Conservation (phyloP, 1,140 invertebrate species). For the Drosophila insularis region DNA sequence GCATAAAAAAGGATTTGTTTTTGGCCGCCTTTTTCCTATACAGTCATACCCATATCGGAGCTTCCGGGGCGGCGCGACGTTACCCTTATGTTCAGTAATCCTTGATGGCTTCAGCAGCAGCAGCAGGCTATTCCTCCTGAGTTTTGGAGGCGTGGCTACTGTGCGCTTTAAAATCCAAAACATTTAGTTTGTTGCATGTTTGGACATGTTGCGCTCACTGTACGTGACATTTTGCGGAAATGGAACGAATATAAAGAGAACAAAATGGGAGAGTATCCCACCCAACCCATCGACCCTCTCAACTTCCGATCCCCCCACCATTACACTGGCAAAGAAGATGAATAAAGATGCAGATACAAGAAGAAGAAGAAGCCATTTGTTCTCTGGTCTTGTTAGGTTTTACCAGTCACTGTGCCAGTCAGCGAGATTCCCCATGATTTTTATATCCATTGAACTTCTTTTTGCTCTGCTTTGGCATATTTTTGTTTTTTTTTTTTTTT, state of each 20-base stretch:
- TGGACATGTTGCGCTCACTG: constrained; percentile 61
- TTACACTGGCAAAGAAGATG: constrained; percentile 2
- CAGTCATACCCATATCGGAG: neutral
- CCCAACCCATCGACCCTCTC: no score
- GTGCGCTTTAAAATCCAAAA: constrained; percentile 60
- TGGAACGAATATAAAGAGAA: constrained; percentile 21
- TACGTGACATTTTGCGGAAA: constrained; percentile 73
- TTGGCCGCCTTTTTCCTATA: constrained; percentile 1
- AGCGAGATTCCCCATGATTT: constrained; percentile 35
- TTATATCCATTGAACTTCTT: constrained; percentile 36
- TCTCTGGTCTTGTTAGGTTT: constrained; percentile 26
- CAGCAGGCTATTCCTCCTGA: neutral
- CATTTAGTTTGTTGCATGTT: constrained; percentile 75
- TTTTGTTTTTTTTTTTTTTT: neutral
- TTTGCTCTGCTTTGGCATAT: neutral
- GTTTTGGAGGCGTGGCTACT: neutral
- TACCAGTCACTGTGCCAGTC: constrained; percentile 7
- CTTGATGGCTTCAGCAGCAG: neutral
- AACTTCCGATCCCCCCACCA: neutral
- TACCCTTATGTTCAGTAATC: constrained; percentile 7
- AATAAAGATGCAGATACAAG: constrained; percentile 5
- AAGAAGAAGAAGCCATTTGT: neutral
- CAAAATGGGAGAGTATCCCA: constrained; percentile 5
- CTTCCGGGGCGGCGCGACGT: constrained; percentile 3
- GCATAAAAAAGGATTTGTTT: neutral